Percentiles rank a stretch among this genome's conserved stretches.
phyloP scores from a whole-genome alignment of 2,797 vertebrate genomes.

The Xiphorhynchus erythropygius region DNA sequence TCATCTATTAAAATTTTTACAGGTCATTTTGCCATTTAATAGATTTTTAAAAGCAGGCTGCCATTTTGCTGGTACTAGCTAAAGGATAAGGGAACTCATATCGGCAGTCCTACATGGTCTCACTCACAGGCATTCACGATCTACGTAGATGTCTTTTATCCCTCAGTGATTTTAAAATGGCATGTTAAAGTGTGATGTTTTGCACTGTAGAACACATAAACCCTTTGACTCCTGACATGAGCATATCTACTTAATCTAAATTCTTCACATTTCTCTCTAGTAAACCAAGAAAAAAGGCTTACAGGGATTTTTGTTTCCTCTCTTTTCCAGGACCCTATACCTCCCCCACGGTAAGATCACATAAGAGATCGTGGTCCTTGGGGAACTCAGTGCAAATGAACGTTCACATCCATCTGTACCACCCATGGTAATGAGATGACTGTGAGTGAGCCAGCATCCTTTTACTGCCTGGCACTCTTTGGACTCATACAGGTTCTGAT shows the following conservation, averaged over 20 bases:
- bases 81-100: background rate
- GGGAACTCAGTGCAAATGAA: background rate
- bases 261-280: background rate
- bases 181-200: background rate
- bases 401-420: background rate
- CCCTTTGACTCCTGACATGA: background rate
- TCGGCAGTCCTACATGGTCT: background rate
- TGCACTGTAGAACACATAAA: background rate
- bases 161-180: background rate
- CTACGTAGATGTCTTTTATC: background rate
- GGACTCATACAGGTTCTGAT: background rate
- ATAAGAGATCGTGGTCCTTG: accelerated
- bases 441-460: background rate
- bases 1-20: background rate
- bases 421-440: background rate
- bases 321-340: constrained; percentile 65
- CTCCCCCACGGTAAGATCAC: constrained; percentile 73
- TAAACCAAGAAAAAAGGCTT: background rate
- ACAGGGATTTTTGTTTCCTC: constrained; percentile 8
- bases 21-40: background rate
- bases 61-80: background rate
- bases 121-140: background rate
- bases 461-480: background rate
- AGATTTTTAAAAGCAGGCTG: background rate
- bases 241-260: background rate